These are phyloP conservation scores for Corythaixoides concolor DNA, from an alignment of 2,113 vertebrate genomes.

Conservation along the genomic window DNA sequence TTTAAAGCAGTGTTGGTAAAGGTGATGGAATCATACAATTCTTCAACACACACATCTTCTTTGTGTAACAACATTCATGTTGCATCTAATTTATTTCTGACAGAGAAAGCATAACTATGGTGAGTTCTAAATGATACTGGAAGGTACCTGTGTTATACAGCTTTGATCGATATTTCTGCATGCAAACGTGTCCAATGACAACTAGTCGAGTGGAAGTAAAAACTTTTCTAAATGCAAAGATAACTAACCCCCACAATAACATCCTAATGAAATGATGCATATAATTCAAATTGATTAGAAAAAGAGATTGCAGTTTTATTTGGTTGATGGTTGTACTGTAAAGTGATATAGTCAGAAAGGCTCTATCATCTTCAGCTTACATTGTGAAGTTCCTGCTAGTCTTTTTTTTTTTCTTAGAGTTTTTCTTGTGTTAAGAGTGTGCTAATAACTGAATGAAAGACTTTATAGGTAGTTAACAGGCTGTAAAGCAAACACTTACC, in stretches of 20 bases:
- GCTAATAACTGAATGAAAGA: neutral
- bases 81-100: neutral
- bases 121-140: neutral
- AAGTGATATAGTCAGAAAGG: constrained; percentile 5
- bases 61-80: neutral
- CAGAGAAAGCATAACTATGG: neutral
- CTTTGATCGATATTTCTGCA: neutral
- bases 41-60: neutral
- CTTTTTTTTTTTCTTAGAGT: neutral
- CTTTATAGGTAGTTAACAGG: neutral
- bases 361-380: neutral
- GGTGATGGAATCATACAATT: neutral
- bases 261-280: constrained; percentile 7
- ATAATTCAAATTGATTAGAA: neutral
- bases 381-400: neutral
- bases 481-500: neutral
- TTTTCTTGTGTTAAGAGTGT: neutral
- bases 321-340: neutral
- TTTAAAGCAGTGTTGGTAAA: neutral
- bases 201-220: neutral
- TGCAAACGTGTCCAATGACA: neutral
- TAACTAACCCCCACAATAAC: neutral
- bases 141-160: neutral
- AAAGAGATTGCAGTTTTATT: neutral
- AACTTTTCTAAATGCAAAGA: neutral